A percentile compares a stretch with the other conserved stretches of the same genome.
These are phyloP conservation scores for Nymphalis polychloros DNA, from an alignment of 2,888 invertebrate genomes.

Conservation along the genomic window DNA sequence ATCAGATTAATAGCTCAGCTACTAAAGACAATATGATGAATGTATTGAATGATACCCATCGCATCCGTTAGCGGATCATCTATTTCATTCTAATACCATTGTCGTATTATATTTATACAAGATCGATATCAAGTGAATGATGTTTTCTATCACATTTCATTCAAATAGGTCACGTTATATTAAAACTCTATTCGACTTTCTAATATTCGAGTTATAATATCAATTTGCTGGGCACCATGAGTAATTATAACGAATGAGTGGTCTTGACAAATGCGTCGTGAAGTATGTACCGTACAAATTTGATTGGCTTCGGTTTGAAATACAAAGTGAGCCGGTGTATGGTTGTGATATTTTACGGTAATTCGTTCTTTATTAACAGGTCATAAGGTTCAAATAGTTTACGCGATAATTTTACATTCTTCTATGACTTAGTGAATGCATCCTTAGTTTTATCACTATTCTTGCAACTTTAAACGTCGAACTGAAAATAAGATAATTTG, in stretches of 20 bases:
- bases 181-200: constrained; percentile 55
- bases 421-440: not conserved
- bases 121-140: constrained; percentile 61
- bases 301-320: constrained; percentile 62
- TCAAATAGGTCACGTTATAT: constrained; percentile 49
- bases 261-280: constrained; percentile 75
- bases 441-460: not conserved
- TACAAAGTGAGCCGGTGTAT: constrained; percentile 31
- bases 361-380: constrained; percentile 11
- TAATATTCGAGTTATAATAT: constrained; percentile 63
- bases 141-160: constrained; percentile 45
- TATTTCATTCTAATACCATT: constrained; percentile 69
- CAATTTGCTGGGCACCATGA: constrained; percentile 72
- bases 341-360: constrained; percentile 8
- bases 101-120: constrained; percentile 71
- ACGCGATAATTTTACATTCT: not conserved
- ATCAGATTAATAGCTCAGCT: constrained; percentile 5
- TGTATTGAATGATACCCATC: constrained; percentile 51
- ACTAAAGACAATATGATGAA: constrained; percentile 53
- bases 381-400: constrained; percentile 12
- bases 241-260: constrained; percentile 68
- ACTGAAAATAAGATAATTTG: too few relatives aligned
- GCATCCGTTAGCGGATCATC: constrained; percentile 55
- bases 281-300: constrained; percentile 73
- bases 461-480: not conserved